Evolutionary conservation across 2,888 invertebrate genomes (phyloP), one percentile per base, ranked within the genome.

Genomic region (Neoascia interrupta): DNA sequence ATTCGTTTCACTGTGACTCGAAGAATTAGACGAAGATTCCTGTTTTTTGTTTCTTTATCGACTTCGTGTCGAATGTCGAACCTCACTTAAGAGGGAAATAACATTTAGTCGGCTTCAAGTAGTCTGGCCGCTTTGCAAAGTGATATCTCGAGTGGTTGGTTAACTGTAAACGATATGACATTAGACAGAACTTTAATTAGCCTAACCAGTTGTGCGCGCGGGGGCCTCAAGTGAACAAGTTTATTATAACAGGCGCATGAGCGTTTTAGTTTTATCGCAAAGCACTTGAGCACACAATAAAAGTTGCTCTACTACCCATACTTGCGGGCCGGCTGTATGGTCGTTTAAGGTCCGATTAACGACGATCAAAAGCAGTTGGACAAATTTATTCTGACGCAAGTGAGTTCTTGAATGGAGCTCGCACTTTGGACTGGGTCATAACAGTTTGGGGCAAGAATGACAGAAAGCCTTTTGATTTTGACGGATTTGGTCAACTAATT

Each of bases 81-180:
- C n/a, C n/a, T n/a, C n/a, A n/a, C n/a, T n/a, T n/a, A n/a, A n/a
- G n/a, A n/a, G 4, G 43, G 56, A 60, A 47, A 61, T 61, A 16
- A 11, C 8, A n/a, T 26, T 37, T 43, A 6, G n/a, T 49, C n/a
- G 0, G 34, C 4, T 23, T 53, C 13, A 18, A 19, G 16, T 58
- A 34, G 51, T 34, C 51, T 60, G 43, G 45, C 36, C n/a, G 45
- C 45, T 49, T 70, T 53, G n/a, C 37, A 36, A 54, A 34, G 15
- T 10, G 19, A 36, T 15, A 15, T 1, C 11, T 66, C 39, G 49
- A 60, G 56, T 51, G 54, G 53, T 41, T 53, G 41, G 21, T 60
- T 79, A 73, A 79, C 73, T 73, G 79, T 79, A 68, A 72, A 79
- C 56, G 21, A 26, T 51, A 45, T 56, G 36, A 15, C 39, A 79